Evolutionary conservation across 2,888 invertebrate genomes (phyloP).

Genomic region (Diarsia brunnea): DNA sequence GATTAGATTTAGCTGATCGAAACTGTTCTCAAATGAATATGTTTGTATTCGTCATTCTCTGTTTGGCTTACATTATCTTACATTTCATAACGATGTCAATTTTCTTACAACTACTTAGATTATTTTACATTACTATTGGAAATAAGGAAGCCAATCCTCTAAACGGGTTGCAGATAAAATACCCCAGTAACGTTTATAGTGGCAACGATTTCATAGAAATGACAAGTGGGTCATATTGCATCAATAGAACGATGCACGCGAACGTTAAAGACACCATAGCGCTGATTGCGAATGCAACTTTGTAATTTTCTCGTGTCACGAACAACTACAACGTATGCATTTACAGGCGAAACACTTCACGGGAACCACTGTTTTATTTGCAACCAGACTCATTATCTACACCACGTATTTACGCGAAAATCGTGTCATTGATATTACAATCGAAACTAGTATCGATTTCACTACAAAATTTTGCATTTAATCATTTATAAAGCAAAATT

Average conservation of each 20-base stretch:
- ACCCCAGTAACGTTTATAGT: conserved; percentile 55
- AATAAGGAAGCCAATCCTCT: conserved; percentile 56
- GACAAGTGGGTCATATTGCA: conserved; percentile 86
- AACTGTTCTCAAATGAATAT: conserved; percentile 64
- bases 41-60: conserved; percentile 68
- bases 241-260: conserved; percentile 86
- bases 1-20: conserved; percentile 75
- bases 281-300: conserved; percentile 81
- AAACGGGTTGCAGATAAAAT: conserved; percentile 52
- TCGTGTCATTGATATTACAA: conserved; percentile 65
- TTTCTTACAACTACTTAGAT: conserved; percentile 37
- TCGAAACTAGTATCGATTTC: conserved; percentile 68
- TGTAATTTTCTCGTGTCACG: conserved; percentile 83
- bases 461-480: conserved; percentile 50
- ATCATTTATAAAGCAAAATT: conserved; percentile 36
- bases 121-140: conserved; percentile 36
- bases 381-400: conserved; percentile 64
- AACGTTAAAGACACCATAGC: conserved; percentile 83
- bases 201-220: conserved; percentile 81
- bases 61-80: conserved; percentile 48
- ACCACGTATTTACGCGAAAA: conserved; percentile 48
- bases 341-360: conserved; percentile 63
- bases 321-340: conserved; percentile 70
- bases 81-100: conserved; percentile 48
- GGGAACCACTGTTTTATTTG: conserved; percentile 63